phyloP scores from a whole-genome alignment of 2,888 invertebrate genomes.

The Apodemia zela region DNA sequence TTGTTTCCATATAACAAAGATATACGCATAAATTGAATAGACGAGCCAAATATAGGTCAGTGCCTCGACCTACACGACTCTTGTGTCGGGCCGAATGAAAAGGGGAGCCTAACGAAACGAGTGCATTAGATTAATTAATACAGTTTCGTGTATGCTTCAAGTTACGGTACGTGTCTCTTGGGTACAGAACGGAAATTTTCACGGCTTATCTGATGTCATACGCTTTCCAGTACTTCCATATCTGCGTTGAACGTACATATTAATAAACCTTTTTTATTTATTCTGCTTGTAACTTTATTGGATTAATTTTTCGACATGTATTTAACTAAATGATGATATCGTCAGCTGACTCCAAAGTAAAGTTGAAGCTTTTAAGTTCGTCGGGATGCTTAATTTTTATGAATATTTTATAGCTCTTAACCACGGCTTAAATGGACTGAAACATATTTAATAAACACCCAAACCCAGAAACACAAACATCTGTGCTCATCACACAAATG shows the following conservation, averaged over 20 bases:
- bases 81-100: conserved; percentile 20
- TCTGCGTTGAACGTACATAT: conserved; percentile 1
- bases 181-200: conserved; percentile 27
- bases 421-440: too few species aligned
- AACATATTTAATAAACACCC: too few species aligned
- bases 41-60: conserved; percentile 38
- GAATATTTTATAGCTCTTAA: too few species aligned
- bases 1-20: conserved; percentile 35
- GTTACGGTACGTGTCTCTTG: conserved; percentile 32
- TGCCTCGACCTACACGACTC: conserved; percentile 30
- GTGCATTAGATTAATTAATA: conserved; percentile 42
- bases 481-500: too few species aligned
- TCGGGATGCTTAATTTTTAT: too few species aligned
- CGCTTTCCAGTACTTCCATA: conserved; percentile 27
- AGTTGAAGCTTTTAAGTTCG: too few species aligned
- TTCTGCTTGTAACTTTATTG: not conserved
- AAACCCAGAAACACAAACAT: too few species aligned
- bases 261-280: not conserved
- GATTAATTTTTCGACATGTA: not conserved
- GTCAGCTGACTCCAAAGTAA: too few species aligned
- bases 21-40: conserved; percentile 35
- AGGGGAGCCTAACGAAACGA: conserved; percentile 34
- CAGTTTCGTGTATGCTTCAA: conserved; percentile 30
- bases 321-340: too few species aligned
- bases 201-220: conserved; percentile 26